Base-by-base conservation (phyloP, 2,113 vertebrate genomes). In the Scomber scombrus region DNA sequence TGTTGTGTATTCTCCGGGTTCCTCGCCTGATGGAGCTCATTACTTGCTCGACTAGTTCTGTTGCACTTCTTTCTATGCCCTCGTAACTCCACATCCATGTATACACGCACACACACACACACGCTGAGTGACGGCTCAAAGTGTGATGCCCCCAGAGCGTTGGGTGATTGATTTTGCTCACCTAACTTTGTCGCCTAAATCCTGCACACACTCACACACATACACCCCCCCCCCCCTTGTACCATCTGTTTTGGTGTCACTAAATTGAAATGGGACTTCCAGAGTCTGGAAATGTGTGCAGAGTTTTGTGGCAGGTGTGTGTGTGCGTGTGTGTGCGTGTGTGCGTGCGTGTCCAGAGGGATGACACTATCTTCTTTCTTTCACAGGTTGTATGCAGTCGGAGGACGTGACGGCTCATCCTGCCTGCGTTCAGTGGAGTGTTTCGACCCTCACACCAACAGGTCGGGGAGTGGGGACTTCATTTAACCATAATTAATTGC, bases 371-470 rank as follows among this genome's bases (percentile, higher is more conserved):
- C 47, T 57, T 80, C 49, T 83, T 34, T 83, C n/a, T 34, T 73
- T 34, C 52, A 46, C 86, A 99, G 98, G 91, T 91, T 99, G 85
- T 99, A 98, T 90, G 98, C 98, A 62, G 97, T 99, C n/a, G 98
- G 98, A 71, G 98, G 98, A 85, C 96, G 97, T 63, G 98, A 99
- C 80, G 97, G 98, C 86, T 98, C 97, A 80, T 99, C 98, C 69
- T 99, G 98, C 89, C 96, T 99, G 84, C 97, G 97, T 45, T 99
- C 98, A 40, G 97, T 99, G 56, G 98, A 99, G 92, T 98, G 97
- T 93, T 99, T 99, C 78, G 97, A 99, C 93, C 98, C 98, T 78
- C 98, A 99, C 92, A 99, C 97, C 62, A 99, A 99, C 91, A 99
- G 99, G 93, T 94, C 80, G 74, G 87, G 75, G 29, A 75, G 50